A percentile compares a stretch with the other conserved stretches of the same genome.
These are phyloP conservation scores for Teleiodes luculella DNA, from an alignment of 2,888 invertebrate genomes.

Conservation along the genomic window DNA sequence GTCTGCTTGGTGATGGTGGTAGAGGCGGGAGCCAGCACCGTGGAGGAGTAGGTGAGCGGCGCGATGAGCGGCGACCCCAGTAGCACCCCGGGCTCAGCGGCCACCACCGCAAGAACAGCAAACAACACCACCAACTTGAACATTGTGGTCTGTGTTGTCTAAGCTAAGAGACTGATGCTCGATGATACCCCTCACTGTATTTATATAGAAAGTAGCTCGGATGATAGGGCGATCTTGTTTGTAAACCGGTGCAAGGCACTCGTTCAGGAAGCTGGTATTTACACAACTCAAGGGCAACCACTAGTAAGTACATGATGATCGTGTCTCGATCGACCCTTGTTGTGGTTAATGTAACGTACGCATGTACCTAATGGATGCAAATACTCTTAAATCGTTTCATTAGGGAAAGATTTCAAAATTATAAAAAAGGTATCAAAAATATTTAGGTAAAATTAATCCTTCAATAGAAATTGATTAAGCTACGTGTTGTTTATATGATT, in stretches of 20 bases:
- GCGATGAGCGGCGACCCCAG: background rate
- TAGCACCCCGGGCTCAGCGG: conserved; percentile 17
- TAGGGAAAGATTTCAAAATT: too few relatives aligned
- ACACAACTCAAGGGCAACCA: conserved; percentile 54
- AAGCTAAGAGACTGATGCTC: conserved; percentile 57
- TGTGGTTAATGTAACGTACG: too few relatives aligned
- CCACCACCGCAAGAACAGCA: conserved; percentile 66
- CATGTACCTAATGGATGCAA: background rate
- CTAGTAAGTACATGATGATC: conserved; percentile 50
- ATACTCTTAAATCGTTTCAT: background rate
- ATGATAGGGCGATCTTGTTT: conserved; percentile 62
- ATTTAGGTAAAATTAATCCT: too few relatives aligned
- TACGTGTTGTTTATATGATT: too few relatives aligned
- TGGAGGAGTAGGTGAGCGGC: conserved; percentile 18
- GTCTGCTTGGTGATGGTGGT: conserved; percentile 57
- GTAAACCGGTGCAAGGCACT: conserved; percentile 60
- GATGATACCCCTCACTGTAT: conserved; percentile 42
- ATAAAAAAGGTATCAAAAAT: too few relatives aligned
- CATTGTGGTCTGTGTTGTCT: conserved; percentile 67
- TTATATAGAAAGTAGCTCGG: conserved; percentile 63
- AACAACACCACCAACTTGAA: conserved; percentile 66
- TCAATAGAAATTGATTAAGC: too few relatives aligned
- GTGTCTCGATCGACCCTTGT: conserved; percentile 26
- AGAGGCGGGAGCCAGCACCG: conserved; percentile 42
- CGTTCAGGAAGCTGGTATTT: conserved; percentile 67